Percentiles rank a stretch among this genome's conserved stretches.
phyloP scores from a whole-genome alignment of 2,113 vertebrate species.

The Sinocyclocheilus maitianheensis region DNA sequence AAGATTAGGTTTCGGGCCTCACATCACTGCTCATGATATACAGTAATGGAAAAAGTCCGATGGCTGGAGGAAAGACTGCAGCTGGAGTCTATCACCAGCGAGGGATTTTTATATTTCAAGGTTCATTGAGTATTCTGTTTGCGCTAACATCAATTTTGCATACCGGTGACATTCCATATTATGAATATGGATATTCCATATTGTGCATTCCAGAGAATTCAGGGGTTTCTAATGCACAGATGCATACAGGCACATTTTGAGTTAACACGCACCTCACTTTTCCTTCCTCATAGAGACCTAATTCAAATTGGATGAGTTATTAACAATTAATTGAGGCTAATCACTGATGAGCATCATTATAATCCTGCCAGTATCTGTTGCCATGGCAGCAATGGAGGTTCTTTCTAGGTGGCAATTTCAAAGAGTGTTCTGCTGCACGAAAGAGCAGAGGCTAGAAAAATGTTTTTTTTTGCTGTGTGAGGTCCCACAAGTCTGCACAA shows the following conservation, averaged over 20 bases:
- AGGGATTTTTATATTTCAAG: constrained; percentile 24
- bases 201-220: constrained; percentile 16
- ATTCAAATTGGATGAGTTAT: constrained; percentile 61
- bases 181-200: constrained; percentile 3
- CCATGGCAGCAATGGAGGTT: constrained; percentile 64
- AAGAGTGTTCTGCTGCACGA: constrained; percentile 51
- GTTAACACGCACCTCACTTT: constrained; percentile 8
- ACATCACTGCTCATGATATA: constrained; percentile 41
- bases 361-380: constrained; percentile 69
- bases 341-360: constrained; percentile 55
- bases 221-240: neutral
- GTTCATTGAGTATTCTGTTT: constrained; percentile 25
- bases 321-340: constrained; percentile 65
- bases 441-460: constrained; percentile 40
- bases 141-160: constrained; percentile 19
- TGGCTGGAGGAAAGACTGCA: constrained; percentile 5
- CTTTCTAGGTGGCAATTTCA: constrained; percentile 53
- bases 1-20: constrained; percentile 36
- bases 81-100: constrained; percentile 1
- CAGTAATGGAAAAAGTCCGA: constrained; percentile 21
- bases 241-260: constrained; percentile 25
- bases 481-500: constrained; percentile 19
- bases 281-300: constrained; percentile 37
- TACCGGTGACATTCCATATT: constrained; percentile 4
- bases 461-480: constrained; percentile 38